Evolutionary conservation across 2,113 vertebrate species (phyloP).

Genomic region (Indri indri): DNA sequence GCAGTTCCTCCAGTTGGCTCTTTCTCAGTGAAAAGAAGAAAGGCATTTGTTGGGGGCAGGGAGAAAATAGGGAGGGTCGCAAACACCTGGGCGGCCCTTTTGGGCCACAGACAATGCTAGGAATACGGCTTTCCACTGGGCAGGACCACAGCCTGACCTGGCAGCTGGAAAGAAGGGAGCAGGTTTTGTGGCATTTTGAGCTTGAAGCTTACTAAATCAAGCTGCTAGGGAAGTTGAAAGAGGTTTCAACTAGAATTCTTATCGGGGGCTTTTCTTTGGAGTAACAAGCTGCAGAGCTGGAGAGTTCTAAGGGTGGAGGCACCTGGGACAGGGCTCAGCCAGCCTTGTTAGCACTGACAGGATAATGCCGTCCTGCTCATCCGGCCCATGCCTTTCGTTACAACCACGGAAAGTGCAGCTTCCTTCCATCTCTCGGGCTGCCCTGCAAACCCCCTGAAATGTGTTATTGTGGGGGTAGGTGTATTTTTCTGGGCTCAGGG

Average conservation of each 20-base stretch:
- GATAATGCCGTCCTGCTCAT: accelerated
- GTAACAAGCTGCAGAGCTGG: not conserved
- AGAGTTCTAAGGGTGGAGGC: not conserved
- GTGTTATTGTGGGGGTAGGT: not conserved
- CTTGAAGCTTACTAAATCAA: not conserved
- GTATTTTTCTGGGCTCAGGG: not conserved
- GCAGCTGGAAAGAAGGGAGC: not conserved
- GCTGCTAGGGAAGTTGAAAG: not conserved
- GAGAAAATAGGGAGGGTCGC: not conserved
- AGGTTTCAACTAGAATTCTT: not conserved
- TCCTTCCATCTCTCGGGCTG: no score
- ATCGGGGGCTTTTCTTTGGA: not conserved
- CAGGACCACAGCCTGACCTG: not conserved
- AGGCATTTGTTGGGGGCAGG: not conserved
- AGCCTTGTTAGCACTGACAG: not conserved
- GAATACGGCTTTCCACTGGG: accelerated
- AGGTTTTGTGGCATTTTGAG: not conserved
- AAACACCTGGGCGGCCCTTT: not conserved
- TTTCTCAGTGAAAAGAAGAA: not conserved
- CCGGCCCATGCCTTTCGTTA: not conserved
- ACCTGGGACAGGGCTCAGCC: not conserved
- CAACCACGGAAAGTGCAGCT: accelerated
- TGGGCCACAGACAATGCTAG: not conserved
- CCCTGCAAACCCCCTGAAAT: not conserved
- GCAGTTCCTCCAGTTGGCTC: not conserved